Percentiles rank a stretch among this genome's conserved stretches.
These are phyloP conservation scores for Phaedon cochleariae DNA, from an alignment of 2,888 invertebrate genomes.

Conservation along the genomic window DNA sequence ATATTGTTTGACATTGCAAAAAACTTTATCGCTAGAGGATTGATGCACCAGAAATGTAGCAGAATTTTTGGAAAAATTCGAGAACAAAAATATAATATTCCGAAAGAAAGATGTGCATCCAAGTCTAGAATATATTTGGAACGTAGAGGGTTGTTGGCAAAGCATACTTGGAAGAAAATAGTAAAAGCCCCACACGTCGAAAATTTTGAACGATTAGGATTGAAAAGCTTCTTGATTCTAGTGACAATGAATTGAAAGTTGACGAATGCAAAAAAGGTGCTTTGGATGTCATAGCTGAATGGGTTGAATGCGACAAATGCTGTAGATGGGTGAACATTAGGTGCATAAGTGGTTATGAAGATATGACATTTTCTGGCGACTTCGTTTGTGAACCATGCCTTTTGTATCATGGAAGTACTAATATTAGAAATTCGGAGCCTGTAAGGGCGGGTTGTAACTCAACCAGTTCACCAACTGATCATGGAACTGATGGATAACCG, in stretches of 20 bases:
- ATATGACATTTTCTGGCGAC: slow-evolving; percentile 6
- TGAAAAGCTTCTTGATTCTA: not conserved
- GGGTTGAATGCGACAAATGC: slow-evolving; percentile 6
- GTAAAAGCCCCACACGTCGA: slow-evolving; percentile 1
- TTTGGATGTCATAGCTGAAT: slow-evolving; percentile 3
- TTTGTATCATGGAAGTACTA: not conserved
- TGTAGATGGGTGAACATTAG: not conserved
- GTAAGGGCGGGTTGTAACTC: not conserved
- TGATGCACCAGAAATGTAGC: slow-evolving; percentile 7
- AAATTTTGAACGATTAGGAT: too few relatives aligned
- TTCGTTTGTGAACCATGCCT: slow-evolving; percentile 3
- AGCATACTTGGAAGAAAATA: slow-evolving; percentile 2
- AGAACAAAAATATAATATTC: slow-evolving; percentile 3
- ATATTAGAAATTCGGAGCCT: not conserved
- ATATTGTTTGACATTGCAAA: slow-evolving; percentile 16
- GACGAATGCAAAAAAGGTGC: slow-evolving; percentile 7
- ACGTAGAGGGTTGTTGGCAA: not conserved
- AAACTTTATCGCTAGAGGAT: not conserved
- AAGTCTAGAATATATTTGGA: too few relatives aligned
- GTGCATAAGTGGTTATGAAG: slow-evolving; percentile 8
- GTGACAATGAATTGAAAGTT: not conserved
- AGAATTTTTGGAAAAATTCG: not conserved
- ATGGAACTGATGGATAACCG: too few relatives aligned
- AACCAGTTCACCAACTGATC: too few relatives aligned
- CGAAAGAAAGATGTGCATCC: not conserved